A percentile compares a stretch with the other conserved stretches of the same genome.
Conservation (phyloP, 2,888 invertebrate genomes). For the Ectemnius cavifrons region DNA sequence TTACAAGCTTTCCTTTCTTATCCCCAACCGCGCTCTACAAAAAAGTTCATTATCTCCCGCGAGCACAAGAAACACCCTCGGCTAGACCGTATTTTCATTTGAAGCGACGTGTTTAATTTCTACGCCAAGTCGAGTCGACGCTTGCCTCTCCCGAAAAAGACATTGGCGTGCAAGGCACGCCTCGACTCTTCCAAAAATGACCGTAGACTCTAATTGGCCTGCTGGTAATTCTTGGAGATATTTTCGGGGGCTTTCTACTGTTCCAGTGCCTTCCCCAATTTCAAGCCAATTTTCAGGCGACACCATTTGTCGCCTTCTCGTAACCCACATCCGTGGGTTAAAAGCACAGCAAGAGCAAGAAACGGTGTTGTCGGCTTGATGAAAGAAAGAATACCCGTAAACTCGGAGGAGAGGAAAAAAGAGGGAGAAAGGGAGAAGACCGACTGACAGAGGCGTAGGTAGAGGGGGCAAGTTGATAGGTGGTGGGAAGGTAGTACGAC, state of each 20-base stretch:
- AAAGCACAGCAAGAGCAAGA: too few relatives aligned
- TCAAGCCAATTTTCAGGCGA: too few relatives aligned
- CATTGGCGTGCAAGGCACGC: too few relatives aligned
- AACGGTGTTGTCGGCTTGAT: too few relatives aligned
- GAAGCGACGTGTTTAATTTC: not conserved
- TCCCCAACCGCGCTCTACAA: not conserved
- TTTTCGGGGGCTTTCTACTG: too few relatives aligned
- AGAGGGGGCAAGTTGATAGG: not conserved
- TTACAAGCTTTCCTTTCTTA: constrained; percentile 26
- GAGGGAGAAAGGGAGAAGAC: not conserved
- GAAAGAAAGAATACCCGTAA: not conserved
- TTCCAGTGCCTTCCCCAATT: too few relatives aligned
- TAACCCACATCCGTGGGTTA: too few relatives aligned
- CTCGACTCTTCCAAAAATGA: too few relatives aligned
- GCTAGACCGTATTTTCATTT: not conserved
- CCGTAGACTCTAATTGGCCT: too few relatives aligned
- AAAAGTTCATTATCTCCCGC: not conserved
- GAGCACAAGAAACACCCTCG: not conserved
- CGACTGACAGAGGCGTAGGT: not conserved
- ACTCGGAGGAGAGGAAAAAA: not conserved
- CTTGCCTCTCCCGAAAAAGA: not conserved
- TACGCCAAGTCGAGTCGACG: not conserved
- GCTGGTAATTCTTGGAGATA: too few relatives aligned
- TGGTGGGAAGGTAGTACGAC: not conserved
- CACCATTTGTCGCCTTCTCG: too few relatives aligned